Conservation (phyloP, 2,888 invertebrate species). For the Cataglyphis cursor region DNA sequence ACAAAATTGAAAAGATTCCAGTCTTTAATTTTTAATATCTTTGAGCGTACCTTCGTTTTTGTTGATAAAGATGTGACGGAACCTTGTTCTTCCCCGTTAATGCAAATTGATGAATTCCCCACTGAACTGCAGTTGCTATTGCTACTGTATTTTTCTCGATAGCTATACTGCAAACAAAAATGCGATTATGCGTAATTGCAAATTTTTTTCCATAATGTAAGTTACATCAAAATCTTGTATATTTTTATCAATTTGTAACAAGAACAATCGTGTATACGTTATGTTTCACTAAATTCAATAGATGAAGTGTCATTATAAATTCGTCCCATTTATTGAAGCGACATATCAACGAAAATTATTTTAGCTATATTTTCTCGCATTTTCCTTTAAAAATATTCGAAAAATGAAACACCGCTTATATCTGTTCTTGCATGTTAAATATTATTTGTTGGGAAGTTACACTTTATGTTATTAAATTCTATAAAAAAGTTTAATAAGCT, state of each 20-base stretch:
- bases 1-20: not conserved
- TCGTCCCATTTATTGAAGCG: conserved; percentile 10
- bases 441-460: not conserved
- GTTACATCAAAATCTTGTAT: not conserved
- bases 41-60: conserved; percentile 75
- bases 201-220: not conserved
- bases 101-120: conserved; percentile 75
- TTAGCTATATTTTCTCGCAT: not conserved
- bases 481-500: not conserved
- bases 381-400: not conserved
- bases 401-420: not conserved
- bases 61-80: conserved; percentile 73
- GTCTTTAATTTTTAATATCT: not conserved
- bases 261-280: not conserved
- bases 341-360: not conserved
- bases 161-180: conserved; percentile 81
- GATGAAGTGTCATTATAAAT: not conserved
- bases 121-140: conserved; percentile 73
- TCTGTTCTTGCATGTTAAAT: not conserved
- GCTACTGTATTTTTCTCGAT: conserved; percentile 62
- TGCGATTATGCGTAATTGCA: conserved; percentile 2
- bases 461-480: not conserved
- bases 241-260: not conserved
- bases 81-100: conserved; percentile 76
- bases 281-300: not conserved